Base-by-base conservation (phyloP, 2,888 invertebrate genomes). In the Agrotis exclamationis region DNA sequence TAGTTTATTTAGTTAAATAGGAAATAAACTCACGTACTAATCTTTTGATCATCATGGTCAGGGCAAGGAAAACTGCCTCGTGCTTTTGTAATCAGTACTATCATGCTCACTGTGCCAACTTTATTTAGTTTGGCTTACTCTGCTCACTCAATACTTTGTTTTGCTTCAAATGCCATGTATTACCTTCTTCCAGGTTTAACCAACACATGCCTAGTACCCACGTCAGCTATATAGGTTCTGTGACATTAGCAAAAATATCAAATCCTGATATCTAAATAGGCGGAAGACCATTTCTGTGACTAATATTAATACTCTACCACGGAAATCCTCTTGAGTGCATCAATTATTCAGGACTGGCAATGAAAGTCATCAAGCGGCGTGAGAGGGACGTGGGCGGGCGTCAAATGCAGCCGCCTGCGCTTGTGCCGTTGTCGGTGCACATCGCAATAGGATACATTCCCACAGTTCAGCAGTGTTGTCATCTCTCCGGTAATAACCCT, bases 271-370 rank as follows among this genome's bases (percentile, higher is more conserved):
- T 58, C 24, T 56, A 13, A 59, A 28, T 18, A 53, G 6, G 18
- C 59, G 74, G 63, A 51, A 57, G 33, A 67, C 28, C 39, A 44
- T 56, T 69, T 47, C 22, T 67, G 7, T 54, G 24, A 54, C 62
- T 57, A 62, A 69, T 63, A 65, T 63, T 67, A 60, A 64, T 57
- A 57, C 14, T 48, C n/a, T 62, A 50, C 22, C 66, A 67, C 64
- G 69, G 79, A 82, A 82, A 79, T 79, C 76, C 80, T 76, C 68
- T 71, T 76, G 56, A 67, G 72, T 63, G 66, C 70, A 74, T 80
- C 76, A 84, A 84, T 82, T 83, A 85, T 84, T 78, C 80, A 83
- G 83, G 58, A 68, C 71, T 59, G 47, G 67, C 72, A 81, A 85
- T 83, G 83, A 85, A 84, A 83, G 68, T 79, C 76, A 79, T 80